Conservation (phyloP, 37 sponge, comb jelly and placozoan species). For the Agelas oroides region DNA sequence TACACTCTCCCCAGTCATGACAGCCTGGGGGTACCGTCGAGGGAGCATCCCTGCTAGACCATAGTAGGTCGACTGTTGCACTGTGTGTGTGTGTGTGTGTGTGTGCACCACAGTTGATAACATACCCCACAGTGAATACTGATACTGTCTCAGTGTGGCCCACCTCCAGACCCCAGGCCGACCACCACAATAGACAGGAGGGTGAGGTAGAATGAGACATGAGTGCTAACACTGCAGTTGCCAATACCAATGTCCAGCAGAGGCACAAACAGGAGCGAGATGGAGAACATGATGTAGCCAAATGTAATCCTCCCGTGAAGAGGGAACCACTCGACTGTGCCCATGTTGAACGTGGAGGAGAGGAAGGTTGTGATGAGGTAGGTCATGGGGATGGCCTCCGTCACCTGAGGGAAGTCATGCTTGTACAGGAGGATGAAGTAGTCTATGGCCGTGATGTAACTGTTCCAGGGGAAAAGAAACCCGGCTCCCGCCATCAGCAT, state of each 20-base stretch:
- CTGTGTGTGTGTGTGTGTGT: constrained; percentile 44
- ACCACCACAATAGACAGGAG: constrained; percentile 46
- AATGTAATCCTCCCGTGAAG: constrained; percentile 67
- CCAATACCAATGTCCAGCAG: constrained; percentile 73
- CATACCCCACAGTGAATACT: background rate
- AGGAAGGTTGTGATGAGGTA: constrained; percentile 63
- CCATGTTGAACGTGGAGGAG: constrained; percentile 57
- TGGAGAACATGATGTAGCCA: constrained; percentile 76
- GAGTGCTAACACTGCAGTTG: constrained; percentile 44
- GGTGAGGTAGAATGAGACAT: constrained; percentile 60
- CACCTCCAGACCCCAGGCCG: constrained; percentile 73
- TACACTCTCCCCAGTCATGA: constrained; percentile 89
- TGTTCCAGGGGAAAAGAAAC: constrained; percentile 85
- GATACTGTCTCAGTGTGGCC: constrained; percentile 3
- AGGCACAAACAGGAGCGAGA: constrained; percentile 67
- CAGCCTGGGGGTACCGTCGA: constrained; percentile 73
- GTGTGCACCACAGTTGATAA: background rate
- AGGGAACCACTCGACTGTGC: constrained; percentile 49
- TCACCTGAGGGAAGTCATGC: constrained; percentile 52
- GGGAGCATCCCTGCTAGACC: constrained; percentile 91
- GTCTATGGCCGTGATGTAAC: constrained; percentile 84
- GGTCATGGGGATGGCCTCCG: constrained; percentile 58
- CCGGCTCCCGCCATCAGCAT: constrained; percentile 81
- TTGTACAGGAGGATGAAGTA: constrained; percentile 85
- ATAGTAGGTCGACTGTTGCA: constrained; percentile 93